Evolutionary conservation across 1,140 invertebrate species (phyloP).

Genomic region (Cyclina sinensis): DNA sequence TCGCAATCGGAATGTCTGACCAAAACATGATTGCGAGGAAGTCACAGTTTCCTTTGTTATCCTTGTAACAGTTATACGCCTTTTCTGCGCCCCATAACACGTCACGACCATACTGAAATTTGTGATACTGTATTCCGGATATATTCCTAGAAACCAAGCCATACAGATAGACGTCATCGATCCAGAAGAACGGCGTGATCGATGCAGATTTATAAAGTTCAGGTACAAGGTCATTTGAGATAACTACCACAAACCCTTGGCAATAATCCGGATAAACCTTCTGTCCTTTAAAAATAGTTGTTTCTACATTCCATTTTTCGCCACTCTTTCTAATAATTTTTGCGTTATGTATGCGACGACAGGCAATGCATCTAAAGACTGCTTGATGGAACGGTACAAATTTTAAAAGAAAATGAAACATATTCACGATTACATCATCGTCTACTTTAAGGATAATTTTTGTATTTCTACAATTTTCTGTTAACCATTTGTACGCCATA

Average conservation of each 20-base stretch:
- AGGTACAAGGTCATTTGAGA: conserved; percentile 82
- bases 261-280: conserved; percentile 80
- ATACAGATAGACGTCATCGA: conserved; percentile 85
- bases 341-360: conserved; percentile 12
- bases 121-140: background rate
- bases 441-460: conserved; percentile 94
- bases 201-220: conserved; percentile 76
- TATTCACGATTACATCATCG: conserved; percentile 94
- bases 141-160: conserved; percentile 76
- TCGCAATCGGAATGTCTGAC: background rate
- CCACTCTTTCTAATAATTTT: conserved; percentile 39
- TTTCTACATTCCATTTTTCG: conserved; percentile 57
- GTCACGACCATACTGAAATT: background rate
- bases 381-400: background rate
- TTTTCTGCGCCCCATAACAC: background rate
- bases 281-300: conserved; percentile 35
- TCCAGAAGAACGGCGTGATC: conserved; percentile 81
- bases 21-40: background rate
- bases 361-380: conserved; percentile 44
- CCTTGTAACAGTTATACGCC: background rate
- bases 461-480: conserved; percentile 89
- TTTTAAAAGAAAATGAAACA: conserved; percentile 86
- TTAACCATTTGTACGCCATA: conserved; percentile 94
- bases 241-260: conserved; percentile 83
- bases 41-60: background rate